Base-by-base conservation (phyloP, 2,797 vertebrate species). In the Eremophila alpestris region DNA sequence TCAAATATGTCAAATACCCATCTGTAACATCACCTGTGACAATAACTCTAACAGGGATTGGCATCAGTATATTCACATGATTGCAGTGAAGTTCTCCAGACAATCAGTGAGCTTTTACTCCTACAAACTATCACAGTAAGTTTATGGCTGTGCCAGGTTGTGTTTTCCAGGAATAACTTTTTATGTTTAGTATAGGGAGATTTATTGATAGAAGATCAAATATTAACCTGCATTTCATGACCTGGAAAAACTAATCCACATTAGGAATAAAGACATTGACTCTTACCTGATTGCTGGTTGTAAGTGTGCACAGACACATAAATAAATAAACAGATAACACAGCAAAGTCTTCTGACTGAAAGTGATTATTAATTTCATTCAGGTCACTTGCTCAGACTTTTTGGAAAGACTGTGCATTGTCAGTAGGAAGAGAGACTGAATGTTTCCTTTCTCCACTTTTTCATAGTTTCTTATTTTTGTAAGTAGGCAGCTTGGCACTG, bases 161-260 rank as follows among this genome's bases (percentile, higher is more conserved):
- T 40, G 13, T 92, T 89, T 91, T 87, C 67, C 52, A 79, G 30
- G 34, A 82, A 74, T 36, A 83, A 73, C 13, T 10, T 87, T 94
- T 82, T 70, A 55, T 73, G 9, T 65, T 75, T 84, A 65, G 22
- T 79, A 74, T 30, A 73, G 58, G 34, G 32, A 78, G 69, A 89
- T 71, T 29, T 81, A 83, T 64, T 71, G 79, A 78, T 88, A 80
- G 13, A 43, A 91, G 80, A 94, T 95, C 67, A 96, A 96, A 95
- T 49, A 95, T 95, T 97, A 94, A 95, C 93, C 67, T 79, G 21
- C 48, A 82, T 86, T 85, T 92, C 83, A 62, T 64, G 91, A 83
- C 36, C 41, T 67, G 55, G 48, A 90, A 87, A 90, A 90, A 76
- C 56, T 34, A 76, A 2, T 0, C 16, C 21, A 38, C 30, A 15